Evolutionary conservation across 1,140 invertebrate genomes (phyloP).

Genomic region (Belonocnema kinseyi): DNA sequence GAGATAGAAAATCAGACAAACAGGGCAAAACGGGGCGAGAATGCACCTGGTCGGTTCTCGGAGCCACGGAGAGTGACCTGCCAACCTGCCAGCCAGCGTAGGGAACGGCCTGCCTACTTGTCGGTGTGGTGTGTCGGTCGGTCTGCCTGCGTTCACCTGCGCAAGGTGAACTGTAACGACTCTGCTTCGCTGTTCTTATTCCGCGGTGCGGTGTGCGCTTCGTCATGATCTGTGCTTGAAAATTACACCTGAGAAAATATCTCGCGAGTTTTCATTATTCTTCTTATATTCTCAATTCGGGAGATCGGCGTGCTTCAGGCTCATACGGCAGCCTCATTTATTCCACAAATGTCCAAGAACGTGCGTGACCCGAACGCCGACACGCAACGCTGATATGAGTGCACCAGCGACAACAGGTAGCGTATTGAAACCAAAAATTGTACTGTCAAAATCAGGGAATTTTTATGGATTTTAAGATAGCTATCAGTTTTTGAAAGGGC

Average conservation of each 20-base stretch:
- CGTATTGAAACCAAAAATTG: constrained; percentile 35
- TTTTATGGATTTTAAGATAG: neutral
- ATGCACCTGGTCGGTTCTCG: constrained; percentile 63
- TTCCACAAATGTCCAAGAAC: constrained; percentile 43
- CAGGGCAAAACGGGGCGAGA: constrained; percentile 56
- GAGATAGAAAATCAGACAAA: constrained; percentile 57
- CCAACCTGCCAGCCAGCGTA: constrained; percentile 60
- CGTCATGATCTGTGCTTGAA: neutral
- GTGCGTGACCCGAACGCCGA: constrained; percentile 47
- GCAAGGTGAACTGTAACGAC: constrained; percentile 48
- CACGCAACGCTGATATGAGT: constrained; percentile 38
- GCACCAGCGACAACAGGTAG: constrained; percentile 54
- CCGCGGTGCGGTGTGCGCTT: neutral
- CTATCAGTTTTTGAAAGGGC: neutral
- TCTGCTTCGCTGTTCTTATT: constrained; percentile 34
- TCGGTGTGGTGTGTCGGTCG: constrained; percentile 42
- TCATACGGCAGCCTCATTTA: neutral
- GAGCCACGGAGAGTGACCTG: constrained; percentile 66
- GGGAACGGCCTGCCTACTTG: constrained; percentile 50
- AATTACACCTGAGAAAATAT: neutral
- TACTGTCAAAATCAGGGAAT: neutral
- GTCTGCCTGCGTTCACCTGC: constrained; percentile 57
- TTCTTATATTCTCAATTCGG: neutral
- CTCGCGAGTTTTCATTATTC: neutral
- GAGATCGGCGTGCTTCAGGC: neutral